Evolutionary conservation across 2,888 invertebrate species (phyloP), one percentile per base, ranked within the genome.

Genomic region (Apomyelois bistriatella): DNA sequence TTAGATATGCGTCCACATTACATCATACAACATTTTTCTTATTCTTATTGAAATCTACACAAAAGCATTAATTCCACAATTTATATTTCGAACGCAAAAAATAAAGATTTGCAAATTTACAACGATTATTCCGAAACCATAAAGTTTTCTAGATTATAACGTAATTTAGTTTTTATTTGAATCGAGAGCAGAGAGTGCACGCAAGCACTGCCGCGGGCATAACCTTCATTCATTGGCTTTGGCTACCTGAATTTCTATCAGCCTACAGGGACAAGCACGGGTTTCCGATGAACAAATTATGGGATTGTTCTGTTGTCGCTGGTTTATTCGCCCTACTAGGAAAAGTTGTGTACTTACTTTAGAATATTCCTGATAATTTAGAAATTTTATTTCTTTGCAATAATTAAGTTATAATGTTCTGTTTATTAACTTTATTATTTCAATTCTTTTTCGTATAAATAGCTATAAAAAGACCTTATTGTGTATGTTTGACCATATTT

Each of bases 191-290:
- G 3, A n/a, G 22, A 2, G 22, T 10, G 46, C 46, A 32, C 32
- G 46, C 46, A 16, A 46, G 16, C 15, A 28, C 9, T 32, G 15
- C 46, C 46, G 15, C 32, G 46, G 46, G 46, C 32, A 30, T 15
- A n/a, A n/a, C n/a, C n/a, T n/a, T n/a, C n/a, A 15, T 46, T 46
- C 13, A 32, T 32, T 32, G 16, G 46, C 46, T 46, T 32, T 32
- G 16, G 46, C 46, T 46, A 46, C 46, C 46, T 46, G 46, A 46
- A 46, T 46, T 46, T 46, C 46, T 46, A 10, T 16, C 32, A 46
- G 46, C 46, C 46, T 32, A 46, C 5, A 46, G 46, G 15, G 46
- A 46, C 32, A 9, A 32, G 10, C 10, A 5, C 8, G 12, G 5
- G 15, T 32, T 46, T 46, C 46, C 32, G 46, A 46, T 46, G 32